A percentile compares a stretch with the other conserved stretches of the same genome.
Conservation (phyloP, 1,140 invertebrate species). For the Laupala kohalensis region DNA sequence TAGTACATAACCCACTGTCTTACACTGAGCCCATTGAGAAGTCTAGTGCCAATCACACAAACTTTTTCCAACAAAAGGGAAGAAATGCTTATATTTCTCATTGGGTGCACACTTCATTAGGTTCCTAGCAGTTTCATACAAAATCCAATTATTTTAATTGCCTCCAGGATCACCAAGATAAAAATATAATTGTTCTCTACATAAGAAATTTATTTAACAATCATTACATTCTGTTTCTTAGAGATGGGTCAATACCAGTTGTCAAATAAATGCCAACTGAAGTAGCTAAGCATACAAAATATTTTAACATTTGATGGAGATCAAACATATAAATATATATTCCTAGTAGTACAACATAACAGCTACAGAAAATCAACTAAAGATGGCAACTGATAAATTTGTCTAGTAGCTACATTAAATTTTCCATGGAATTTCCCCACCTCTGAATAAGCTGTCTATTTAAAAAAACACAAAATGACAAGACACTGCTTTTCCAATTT, state of each 20-base stretch:
- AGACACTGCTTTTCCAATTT: neutral
- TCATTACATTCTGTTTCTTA: conserved; percentile 3
- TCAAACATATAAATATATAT: neutral
- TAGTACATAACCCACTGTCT: no score
- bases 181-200: neutral
- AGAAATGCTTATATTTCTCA: no score
- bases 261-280: no score
- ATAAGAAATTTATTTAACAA: conserved; percentile 9
- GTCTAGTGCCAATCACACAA: no score
- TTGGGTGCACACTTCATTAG: no score
- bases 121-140: no score
- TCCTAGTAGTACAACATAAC: neutral
- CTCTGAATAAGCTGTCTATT: neutral
- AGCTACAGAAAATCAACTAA: neutral
- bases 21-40: no score
- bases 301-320: neutral
- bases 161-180: no score
- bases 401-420: neutral
- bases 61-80: no score
- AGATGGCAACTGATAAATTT: neutral
- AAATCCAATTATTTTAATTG: neutral
- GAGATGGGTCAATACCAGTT: neutral
- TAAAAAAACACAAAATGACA: neutral
- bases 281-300: neutral
- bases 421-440: neutral